Conservation (phyloP, 1,140 invertebrate genomes). For the Bombus sibiricus region DNA sequence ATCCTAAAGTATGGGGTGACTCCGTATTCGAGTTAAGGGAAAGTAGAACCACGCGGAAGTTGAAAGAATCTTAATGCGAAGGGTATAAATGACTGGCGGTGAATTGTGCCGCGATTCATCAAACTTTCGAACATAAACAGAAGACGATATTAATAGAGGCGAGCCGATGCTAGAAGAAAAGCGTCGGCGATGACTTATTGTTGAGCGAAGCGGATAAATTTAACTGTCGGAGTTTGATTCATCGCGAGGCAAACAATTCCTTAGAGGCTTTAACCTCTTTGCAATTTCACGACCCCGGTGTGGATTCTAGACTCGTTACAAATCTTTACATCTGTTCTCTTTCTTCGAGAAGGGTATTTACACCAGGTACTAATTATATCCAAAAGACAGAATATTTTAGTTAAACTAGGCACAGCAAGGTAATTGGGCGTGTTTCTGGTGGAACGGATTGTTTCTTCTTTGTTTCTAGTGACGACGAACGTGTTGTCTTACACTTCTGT, state of each 20-base stretch:
- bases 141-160: constrained; percentile 30
- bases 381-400: background rate
- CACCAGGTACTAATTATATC: background rate
- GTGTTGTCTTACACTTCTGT: background rate
- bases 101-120: constrained; percentile 10
- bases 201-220: constrained; percentile 39
- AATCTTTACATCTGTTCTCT: constrained; percentile 26
- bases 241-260: constrained; percentile 28
- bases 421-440: background rate
- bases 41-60: background rate
- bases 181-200: constrained; percentile 1
- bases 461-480: too few relatives aligned
- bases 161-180: background rate
- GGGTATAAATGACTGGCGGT: background rate
- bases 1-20: too few relatives aligned
- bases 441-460: background rate
- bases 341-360: constrained; percentile 1
- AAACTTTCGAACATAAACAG: constrained; percentile 27
- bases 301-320: background rate
- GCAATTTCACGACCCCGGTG: background rate
- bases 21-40: too few relatives aligned
- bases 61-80: background rate
- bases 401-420: fast-evolving
- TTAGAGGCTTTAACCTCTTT: background rate
- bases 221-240: constrained; percentile 26